A percentile compares a stretch with the other conserved stretches of the same genome.
Conservation (phyloP, 2,888 invertebrate genomes). For the Punctoribates punctum region DNA sequence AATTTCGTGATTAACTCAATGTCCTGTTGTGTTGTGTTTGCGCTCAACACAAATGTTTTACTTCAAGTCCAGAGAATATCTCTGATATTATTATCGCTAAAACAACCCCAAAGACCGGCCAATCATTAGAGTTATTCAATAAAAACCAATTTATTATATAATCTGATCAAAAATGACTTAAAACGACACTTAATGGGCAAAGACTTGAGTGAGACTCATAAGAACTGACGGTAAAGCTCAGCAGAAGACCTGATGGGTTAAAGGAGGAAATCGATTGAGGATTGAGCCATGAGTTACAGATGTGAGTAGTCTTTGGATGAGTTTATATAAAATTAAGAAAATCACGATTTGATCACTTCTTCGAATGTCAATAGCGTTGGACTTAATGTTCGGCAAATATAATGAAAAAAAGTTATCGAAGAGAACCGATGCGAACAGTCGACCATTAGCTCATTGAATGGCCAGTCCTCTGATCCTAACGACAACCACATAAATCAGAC, state of each 20-base stretch:
- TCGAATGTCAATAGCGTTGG: background rate
- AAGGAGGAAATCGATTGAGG: background rate
- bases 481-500: background rate
- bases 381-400: background rate
- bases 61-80: background rate
- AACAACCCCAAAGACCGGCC: background rate
- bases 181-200: background rate
- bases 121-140: background rate
- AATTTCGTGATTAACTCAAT: background rate
- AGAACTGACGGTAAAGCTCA: background rate
- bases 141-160: background rate
- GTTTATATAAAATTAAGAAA: background rate
- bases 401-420: background rate
- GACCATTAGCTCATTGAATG: constrained; percentile 12
- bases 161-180: background rate
- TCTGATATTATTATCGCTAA: background rate
- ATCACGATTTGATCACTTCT: background rate
- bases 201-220: background rate
- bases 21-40: background rate
- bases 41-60: background rate
- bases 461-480: background rate
- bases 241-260: background rate
- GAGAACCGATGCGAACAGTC: background rate
- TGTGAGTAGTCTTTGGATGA: background rate
- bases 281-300: background rate